Evolutionary conservation across 1,140 invertebrate genomes (phyloP).

Genomic region (Eumaeus atala): DNA sequence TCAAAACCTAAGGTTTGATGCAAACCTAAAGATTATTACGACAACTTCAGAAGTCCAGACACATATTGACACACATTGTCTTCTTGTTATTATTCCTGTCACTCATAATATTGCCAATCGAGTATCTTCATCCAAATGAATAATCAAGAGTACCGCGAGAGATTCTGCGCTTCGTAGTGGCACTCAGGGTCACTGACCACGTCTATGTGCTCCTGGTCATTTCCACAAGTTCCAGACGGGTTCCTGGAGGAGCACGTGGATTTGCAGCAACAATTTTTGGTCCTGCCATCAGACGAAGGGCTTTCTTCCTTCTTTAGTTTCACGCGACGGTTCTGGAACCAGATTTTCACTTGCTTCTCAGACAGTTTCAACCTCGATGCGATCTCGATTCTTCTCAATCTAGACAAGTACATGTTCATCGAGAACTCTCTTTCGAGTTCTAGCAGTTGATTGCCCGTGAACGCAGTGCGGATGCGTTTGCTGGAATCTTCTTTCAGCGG

Average conservation of each 20-base stretch:
- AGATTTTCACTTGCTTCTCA: slow-evolving; percentile 97
- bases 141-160: slow-evolving; percentile 43
- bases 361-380: slow-evolving; percentile 90
- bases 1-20: no score
- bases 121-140: not conserved
- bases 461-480: slow-evolving; percentile 91
- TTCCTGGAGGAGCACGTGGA: slow-evolving; percentile 38
- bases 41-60: no score
- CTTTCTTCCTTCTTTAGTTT: slow-evolving; percentile 89
- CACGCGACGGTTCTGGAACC: slow-evolving; percentile 94
- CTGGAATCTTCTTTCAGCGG: slow-evolving; percentile 77
- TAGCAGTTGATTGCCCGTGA: slow-evolving; percentile 92
- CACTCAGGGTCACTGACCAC: slow-evolving; percentile 60
- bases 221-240: slow-evolving; percentile 44
- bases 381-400: slow-evolving; percentile 92
- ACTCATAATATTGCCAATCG: no score
- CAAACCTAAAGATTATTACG: no score
- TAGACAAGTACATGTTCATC: slow-evolving; percentile 92
- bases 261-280: slow-evolving; percentile 58
- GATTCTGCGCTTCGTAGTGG: slow-evolving; percentile 45
- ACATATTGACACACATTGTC: no score
- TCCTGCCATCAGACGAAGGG: slow-evolving; percentile 39
- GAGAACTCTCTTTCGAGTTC: slow-evolving; percentile 94
- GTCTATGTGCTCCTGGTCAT: slow-evolving; percentile 61
- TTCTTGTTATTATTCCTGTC: no score